Evolutionary conservation across 2,797 vertebrate genomes (phyloP).

Genomic region (Cossypha polioptera): DNA sequence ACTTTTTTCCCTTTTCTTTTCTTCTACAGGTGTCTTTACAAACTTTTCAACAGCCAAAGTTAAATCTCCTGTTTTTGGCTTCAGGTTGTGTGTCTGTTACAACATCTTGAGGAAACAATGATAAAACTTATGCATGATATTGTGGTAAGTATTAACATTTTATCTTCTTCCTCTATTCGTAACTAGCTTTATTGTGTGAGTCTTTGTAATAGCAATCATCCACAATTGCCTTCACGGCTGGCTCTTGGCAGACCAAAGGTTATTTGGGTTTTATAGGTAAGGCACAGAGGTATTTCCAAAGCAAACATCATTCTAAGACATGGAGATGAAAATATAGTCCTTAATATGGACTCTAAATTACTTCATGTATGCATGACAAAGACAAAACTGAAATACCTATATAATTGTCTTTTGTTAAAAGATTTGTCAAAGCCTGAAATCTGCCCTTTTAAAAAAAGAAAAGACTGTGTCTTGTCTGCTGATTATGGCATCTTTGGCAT

Average conservation of each 20-base stretch:
- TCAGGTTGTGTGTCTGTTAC: not conserved
- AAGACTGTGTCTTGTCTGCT: not conserved
- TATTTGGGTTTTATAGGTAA: not conserved
- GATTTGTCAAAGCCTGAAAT: not conserved
- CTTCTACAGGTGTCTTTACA: not conserved
- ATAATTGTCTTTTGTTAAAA: not conserved
- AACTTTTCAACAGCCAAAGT: not conserved
- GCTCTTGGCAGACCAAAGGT: not conserved
- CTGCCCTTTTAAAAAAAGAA: not conserved
- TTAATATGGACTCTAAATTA: not conserved
- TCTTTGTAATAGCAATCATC: not conserved
- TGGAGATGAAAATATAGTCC: not conserved
- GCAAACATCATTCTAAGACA: not conserved
- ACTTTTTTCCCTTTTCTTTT: not conserved
- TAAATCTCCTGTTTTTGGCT: not conserved
- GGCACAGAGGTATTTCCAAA: not conserved
- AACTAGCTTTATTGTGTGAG: not conserved
- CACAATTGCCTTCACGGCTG: not conserved
- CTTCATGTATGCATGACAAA: not conserved
- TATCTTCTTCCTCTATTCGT: not conserved
- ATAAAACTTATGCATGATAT: not conserved
- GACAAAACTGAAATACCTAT: not conserved
- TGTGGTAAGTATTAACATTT: not conserved
- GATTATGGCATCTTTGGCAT: not conserved
- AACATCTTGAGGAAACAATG: not conserved